Evolutionary conservation across 2,888 invertebrate genomes (phyloP), one percentile per base, ranked within the genome.

Genomic region (Holacanthella duospinosa): DNA sequence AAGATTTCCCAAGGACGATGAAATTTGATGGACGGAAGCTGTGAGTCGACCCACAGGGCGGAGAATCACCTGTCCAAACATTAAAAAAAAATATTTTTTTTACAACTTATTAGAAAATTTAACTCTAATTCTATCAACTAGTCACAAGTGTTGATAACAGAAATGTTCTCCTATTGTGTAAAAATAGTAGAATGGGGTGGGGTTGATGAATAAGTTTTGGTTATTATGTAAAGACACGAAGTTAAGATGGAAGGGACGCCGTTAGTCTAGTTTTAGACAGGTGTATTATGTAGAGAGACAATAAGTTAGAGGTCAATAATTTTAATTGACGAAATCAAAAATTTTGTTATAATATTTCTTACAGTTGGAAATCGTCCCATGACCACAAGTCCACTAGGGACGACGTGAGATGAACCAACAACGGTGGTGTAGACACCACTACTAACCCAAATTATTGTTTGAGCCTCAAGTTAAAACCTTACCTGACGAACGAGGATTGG

Each of bases 1-100:
- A 24, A 64, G 25, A 59, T 64, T 64, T 36, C 59, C 62, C 4
- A 64, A 29, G 12, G 64, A 64, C 26, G 57, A 53, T 6, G 61
- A 57, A 26, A 27, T 6, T 26, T 55, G 28, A 55, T 55, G 55
- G 48, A 48, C 48, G 48, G 48, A 48, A 21, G 48, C 48, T n/a
- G 48, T n/a, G 19, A 48, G 48, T 9, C 48, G 19, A 9, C 48
- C 16, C 16, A 48, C 48, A n/a, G 48, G 48, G 19, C 48, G 12
- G 4, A 48, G 21, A 48, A 48, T 48, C 21, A 48, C 48, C 48
- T 48, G 48, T 21, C 48, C 48, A 48, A 48, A 48, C 48, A 48
- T 48, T n/a, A n/a, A n/a, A n/a, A n/a, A n/a, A n/a, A n/a, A n/a
- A n/a, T n/a, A n/a, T n/a, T n/a, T n/a, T n/a, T n/a, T n/a, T n/a